Percentiles rank a stretch among this genome's conserved stretches.
Conservation (phyloP, 2,888 invertebrate species). For the Exephanes ischioxanthus region DNA sequence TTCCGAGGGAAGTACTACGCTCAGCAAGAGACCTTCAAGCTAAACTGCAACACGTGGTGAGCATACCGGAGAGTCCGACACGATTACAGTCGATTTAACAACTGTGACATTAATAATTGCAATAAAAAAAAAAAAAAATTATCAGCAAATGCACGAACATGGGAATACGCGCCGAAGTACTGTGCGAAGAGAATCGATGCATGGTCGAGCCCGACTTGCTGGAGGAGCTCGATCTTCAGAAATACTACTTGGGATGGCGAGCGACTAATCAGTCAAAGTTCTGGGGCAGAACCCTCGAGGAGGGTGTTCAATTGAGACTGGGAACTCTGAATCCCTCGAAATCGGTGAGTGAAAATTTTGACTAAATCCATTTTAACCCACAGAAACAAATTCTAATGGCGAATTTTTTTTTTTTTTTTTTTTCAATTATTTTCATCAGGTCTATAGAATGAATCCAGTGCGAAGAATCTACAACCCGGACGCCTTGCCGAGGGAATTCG, state of each 20-base stretch:
- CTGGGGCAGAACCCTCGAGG: slow-evolving; percentile 92
- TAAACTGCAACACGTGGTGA: slow-evolving; percentile 93
- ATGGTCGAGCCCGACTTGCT: slow-evolving; percentile 91
- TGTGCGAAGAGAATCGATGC: slow-evolving; percentile 91
- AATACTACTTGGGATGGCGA: slow-evolving; percentile 89
- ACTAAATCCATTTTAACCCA: neutral
- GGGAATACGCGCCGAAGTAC: slow-evolving; percentile 84
- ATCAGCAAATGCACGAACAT: slow-evolving; percentile 87
- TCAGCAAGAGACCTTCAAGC: slow-evolving; percentile 86
- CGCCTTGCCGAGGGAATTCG: slow-evolving; percentile 90
- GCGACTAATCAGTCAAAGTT: slow-evolving; percentile 94
- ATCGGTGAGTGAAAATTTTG: slow-evolving; percentile 82
- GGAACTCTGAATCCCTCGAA: slow-evolving; percentile 88
- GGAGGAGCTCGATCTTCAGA: slow-evolving; percentile 88
- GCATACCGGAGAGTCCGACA: neutral
- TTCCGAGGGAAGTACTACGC: slow-evolving; percentile 86
- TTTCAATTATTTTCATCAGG: slow-evolving; percentile 68
- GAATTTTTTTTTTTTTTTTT: neutral
- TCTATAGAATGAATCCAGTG: slow-evolving; percentile 87
- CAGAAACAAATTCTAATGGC: neutral
- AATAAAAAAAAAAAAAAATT: neutral
- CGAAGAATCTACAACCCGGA: slow-evolving; percentile 87
- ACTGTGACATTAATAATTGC: neutral
- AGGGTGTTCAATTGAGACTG: slow-evolving; percentile 91
- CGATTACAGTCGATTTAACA: neutral